These are phyloP conservation scores for Capreolus pygargus DNA, from an alignment of 2,113 vertebrate genomes.

Conservation along the genomic window DNA sequence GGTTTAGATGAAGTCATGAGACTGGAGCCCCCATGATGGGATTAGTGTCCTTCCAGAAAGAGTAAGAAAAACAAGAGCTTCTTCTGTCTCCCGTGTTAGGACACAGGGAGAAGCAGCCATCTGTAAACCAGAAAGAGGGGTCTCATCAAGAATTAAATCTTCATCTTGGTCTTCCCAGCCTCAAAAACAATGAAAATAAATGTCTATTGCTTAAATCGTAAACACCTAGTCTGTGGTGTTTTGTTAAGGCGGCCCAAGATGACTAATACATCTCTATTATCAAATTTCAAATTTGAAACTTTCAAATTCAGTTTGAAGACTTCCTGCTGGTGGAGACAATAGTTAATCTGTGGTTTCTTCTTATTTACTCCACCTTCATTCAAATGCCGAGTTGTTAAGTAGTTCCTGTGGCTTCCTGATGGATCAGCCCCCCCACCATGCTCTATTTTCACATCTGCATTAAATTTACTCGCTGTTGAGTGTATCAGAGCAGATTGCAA, in stretches of 20 bases:
- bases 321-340: not conserved
- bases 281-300: not conserved
- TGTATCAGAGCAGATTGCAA: slow-evolving; percentile 14
- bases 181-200: not conserved
- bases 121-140: not conserved
- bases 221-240: not conserved
- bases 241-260: not conserved
- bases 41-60: not conserved
- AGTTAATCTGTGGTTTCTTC: not conserved
- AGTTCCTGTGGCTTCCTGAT: not conserved
- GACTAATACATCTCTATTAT: not conserved
- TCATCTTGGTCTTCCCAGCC: not conserved
- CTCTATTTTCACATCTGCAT: not conserved
- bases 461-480: not conserved
- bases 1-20: not conserved
- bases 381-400: not conserved
- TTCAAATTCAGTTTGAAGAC: not conserved
- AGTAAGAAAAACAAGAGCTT: not conserved
- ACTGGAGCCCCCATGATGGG: not conserved
- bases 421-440: not conserved
- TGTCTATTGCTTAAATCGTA: not conserved
- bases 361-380: not conserved
- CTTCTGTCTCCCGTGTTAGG: not conserved
- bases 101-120: not conserved
- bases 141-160: not conserved